phyloP scores from a whole-genome alignment of 2,888 invertebrate genomes.

The Drosophila colorata region DNA sequence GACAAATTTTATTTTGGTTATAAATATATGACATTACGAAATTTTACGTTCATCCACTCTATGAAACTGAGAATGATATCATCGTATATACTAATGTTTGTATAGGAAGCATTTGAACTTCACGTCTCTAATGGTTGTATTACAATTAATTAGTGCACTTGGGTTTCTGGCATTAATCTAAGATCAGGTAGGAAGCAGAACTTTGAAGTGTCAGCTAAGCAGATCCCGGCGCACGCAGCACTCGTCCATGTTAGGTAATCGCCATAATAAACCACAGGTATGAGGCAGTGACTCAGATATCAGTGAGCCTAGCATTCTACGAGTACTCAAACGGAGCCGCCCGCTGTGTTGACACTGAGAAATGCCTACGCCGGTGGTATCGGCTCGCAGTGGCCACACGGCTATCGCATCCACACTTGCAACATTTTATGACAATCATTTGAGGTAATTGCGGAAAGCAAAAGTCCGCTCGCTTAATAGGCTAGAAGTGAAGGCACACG shows the following conservation, averaged over 20 bases:
- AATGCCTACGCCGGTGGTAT: constrained; percentile 55
- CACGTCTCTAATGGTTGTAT: background rate
- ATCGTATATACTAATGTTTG: no score
- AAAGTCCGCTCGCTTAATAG: constrained; percentile 28
- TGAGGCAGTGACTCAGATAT: constrained; percentile 62
- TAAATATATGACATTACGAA: no score
- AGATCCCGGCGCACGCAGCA: background rate
- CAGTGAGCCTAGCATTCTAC: constrained; percentile 37
- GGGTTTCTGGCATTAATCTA: background rate
- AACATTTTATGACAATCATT: constrained; percentile 79
- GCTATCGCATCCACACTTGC: constrained; percentile 50
- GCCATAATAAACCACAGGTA: constrained; percentile 62
- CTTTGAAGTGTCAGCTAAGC: background rate
- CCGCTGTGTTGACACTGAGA: constrained; percentile 78
- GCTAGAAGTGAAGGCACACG: background rate
- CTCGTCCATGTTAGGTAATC: constrained; percentile 57
- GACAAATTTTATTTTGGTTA: no score
- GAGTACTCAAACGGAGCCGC: constrained; percentile 68
- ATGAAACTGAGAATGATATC: no score
- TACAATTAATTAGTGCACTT: constrained; percentile 1
- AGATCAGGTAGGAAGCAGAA: background rate
- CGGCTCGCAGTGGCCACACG: constrained; percentile 38
- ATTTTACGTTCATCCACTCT: no score
- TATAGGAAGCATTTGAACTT: background rate
- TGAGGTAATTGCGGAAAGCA: constrained; percentile 75